Base-by-base conservation (phyloP, 2,888 invertebrate genomes). In the Emmelina monodactyla region DNA sequence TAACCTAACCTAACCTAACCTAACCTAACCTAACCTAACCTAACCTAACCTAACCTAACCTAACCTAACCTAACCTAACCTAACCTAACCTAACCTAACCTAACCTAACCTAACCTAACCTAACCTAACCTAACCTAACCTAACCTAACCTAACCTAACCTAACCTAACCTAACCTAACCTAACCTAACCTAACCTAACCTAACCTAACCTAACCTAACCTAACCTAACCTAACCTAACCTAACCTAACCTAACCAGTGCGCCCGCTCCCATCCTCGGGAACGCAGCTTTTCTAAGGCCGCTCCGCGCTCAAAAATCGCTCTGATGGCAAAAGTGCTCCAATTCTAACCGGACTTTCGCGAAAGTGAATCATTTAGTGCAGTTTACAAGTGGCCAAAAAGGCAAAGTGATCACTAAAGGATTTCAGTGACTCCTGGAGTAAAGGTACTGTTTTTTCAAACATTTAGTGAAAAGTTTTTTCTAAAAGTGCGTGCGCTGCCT, bases 51-150 rank as follows among this genome's bases (percentile, higher is more conserved):
- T 34, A 37, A 34, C 33, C 39, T 29, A 35, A 35, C 35, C 39
- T 30, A 33, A 39, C 35, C 39, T 36, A 35, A 39, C 39, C 39
- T 33, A 35, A 39, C 39, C 39, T 36, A 39, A 35, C 39, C 39
- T 35, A 37, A 37, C 37, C 37, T 33, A 37, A 40, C 34, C 37
- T 35, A 37, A 40, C 37, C 35, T 31, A 37, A 35, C 37, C 35
- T 33, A 37, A 32, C 35, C 35, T 35, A 38, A 33, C 33, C 34
- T 32, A 44, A 41, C 42, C 43, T 41, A 45, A 42, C 45, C 45
- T 45, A 43, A 45, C 42, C 45, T 43, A 45, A 45, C 45, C 45
- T 44, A 41, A 41, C 41, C 41, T 39, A 43, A 40, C 39, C 39
- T 39, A 39, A 43, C 40, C 41, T 38, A 39, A 38, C 39, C 43